These are phyloP conservation scores for Noctua fimbriata DNA, from an alignment of 2,888 invertebrate genomes.

Conservation along the genomic window DNA sequence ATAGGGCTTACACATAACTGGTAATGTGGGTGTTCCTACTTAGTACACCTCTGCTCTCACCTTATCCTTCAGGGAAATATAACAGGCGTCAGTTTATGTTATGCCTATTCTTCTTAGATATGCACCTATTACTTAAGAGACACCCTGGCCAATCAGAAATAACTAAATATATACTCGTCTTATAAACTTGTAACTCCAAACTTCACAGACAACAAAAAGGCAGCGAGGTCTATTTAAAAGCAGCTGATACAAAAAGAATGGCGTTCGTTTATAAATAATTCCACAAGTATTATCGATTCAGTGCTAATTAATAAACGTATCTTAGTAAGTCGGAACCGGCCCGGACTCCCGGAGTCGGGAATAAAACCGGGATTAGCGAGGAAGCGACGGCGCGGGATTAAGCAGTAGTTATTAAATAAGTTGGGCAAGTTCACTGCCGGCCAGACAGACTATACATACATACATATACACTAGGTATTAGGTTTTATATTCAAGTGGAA, in stretches of 20 bases:
- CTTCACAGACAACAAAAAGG: not conserved
- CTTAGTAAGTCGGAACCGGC: conserved; percentile 40
- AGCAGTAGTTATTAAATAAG: conserved; percentile 76
- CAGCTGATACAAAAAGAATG: conserved; percentile 15
- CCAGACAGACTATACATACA: conserved; percentile 15
- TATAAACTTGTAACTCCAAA: not conserved
- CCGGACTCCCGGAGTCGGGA: conserved; percentile 38
- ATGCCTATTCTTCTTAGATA: not conserved
- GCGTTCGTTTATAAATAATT: conserved; percentile 50
- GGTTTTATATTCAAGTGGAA: not conserved
- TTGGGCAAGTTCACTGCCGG: conserved; percentile 59
- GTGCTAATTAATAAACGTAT: conserved; percentile 61
- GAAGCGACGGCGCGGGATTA: conserved; percentile 65
- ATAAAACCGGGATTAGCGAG: conserved; percentile 63
- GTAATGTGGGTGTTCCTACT: not conserved
- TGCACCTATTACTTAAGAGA: not conserved
- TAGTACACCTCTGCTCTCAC: too few species aligned
- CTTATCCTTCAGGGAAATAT: too few species aligned
- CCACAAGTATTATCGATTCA: conserved; percentile 51
- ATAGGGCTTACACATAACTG: not conserved
- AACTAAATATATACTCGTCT: too few species aligned
- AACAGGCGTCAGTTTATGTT: not conserved
- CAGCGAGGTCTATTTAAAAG: conserved; percentile 6
- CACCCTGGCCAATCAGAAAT: not conserved
- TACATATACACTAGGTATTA: not conserved